A percentile compares a stretch with the other conserved stretches of the same genome.
phyloP scores from a whole-genome alignment of 2,113 vertebrate species.

The Microtus ochrogaster region DNA sequence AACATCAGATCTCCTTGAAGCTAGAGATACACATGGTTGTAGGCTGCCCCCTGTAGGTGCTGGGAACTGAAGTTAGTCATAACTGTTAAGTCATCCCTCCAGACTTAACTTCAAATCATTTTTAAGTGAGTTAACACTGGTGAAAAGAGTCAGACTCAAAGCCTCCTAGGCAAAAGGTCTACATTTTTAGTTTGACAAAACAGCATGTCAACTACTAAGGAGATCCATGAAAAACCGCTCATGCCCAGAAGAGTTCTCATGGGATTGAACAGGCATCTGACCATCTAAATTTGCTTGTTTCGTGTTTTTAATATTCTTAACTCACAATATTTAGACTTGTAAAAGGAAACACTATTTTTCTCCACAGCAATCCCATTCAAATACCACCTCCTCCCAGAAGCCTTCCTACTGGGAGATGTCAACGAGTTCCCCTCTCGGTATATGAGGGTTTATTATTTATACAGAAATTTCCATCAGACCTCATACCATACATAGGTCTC shows the following conservation, averaged over 20 bases:
- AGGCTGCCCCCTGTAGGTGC: neutral
- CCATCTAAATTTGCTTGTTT: neutral
- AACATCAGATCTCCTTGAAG: neutral
- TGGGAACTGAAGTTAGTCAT: neutral
- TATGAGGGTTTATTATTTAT: neutral
- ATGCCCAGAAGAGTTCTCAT: neutral
- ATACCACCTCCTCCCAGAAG: neutral
- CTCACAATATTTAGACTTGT: neutral
- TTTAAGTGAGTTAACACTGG: slow-evolving; percentile 40
- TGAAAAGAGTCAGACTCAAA: slow-evolving; percentile 23
- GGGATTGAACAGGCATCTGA: neutral
- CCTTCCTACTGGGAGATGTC: neutral
- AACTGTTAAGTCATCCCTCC: neutral
- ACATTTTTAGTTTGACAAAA: neutral
- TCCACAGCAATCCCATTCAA: neutral
- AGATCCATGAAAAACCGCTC: neutral
- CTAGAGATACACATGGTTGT: neutral
- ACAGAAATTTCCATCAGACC: neutral
- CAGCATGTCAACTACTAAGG: neutral
- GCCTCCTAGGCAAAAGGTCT: neutral
- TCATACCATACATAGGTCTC: neutral
- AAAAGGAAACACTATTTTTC: neutral
- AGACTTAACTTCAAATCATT: slow-evolving; percentile 10
- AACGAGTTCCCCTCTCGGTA: neutral
- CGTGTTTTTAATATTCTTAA: neutral